Base-by-base conservation (phyloP, 2,888 invertebrate genomes). In the Volucella bombylans region DNA sequence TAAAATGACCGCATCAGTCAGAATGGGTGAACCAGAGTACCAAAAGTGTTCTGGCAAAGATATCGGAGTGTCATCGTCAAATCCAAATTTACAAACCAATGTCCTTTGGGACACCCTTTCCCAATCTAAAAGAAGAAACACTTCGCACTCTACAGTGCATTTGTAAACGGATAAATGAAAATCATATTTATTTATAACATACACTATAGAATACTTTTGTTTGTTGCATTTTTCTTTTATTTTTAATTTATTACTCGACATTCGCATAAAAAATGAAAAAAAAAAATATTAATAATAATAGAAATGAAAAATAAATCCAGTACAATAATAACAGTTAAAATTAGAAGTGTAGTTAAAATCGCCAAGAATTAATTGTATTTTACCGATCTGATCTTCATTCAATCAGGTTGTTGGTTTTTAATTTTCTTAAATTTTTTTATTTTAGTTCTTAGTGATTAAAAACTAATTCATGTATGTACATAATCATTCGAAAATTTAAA, bases 401-500 rank as follows among this genome's bases (percentile, higher is more conserved):
- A 31, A 31, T 31, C 31, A 31, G 31, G 4, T 31, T 31, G 31
- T 59, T 50, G 11, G 43, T 76, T 67, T 12, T 31, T 41, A 15
- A 15, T 54, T 55, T 62, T 11, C 14, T 23, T 54, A 11, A n/a
- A 39, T 47, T 31, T 55, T 57, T 76, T 43, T 62, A 43, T 72
- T 61, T 77, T 31, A 54, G n/a, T 23, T 47, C 61, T 61, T 23
- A 38, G 23, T 50, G 15, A 41, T 61, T 69, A 41, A 69, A 65
- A 73, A 57, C 45, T 62, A 77, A 77, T 77, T 65, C 78, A 71
- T 80, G 41, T 83, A 83, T 83, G 47, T 80, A 83, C 83, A 83
- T 10, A 49, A 80, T 50, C 54, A 62, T 65, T 57, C 39, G 54
- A 61, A 79, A 73, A 62, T 23, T 55, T 69, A 50, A 49, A n/a